Evolutionary conservation across 2,113 vertebrate species (phyloP).

Genomic region (Peromyscus californicus): DNA sequence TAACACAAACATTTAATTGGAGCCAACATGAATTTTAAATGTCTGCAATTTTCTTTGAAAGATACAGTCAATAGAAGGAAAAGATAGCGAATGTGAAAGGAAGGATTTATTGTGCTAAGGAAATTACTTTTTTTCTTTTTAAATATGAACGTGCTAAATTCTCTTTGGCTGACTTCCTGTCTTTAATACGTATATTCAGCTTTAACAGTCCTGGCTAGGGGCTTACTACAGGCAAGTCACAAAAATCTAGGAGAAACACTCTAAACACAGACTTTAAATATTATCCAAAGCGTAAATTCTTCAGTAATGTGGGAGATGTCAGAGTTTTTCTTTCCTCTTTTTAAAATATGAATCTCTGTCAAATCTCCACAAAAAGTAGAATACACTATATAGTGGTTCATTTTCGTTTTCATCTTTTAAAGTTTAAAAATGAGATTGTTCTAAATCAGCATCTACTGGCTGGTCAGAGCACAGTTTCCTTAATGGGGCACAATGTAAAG

Average conservation of each 20-base stretch:
- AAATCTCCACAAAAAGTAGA: not conserved
- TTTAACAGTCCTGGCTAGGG: slow-evolving; percentile 14
- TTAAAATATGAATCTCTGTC: not conserved
- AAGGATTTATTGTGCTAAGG: slow-evolving; percentile 73
- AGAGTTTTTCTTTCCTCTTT: not conserved
- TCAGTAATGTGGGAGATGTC: slow-evolving; percentile 15
- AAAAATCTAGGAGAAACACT: slow-evolving; percentile 30
- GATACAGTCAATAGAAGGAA: slow-evolving; percentile 78
- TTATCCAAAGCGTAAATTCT: slow-evolving; percentile 16
- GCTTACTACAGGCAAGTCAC: not conserved
- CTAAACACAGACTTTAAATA: slow-evolving; percentile 20
- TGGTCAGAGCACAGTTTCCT: slow-evolving; percentile 13
- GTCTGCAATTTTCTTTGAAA: slow-evolving; percentile 71
- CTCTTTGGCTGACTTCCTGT: slow-evolving; percentile 65
- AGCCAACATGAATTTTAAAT: slow-evolving; percentile 78
- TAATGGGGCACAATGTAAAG: not conserved
- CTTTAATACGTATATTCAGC: slow-evolving; percentile 75
- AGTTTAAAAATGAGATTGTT: not conserved
- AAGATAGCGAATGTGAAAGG: slow-evolving; percentile 61
- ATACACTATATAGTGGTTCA: not conserved
- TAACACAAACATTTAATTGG: slow-evolving; percentile 76
- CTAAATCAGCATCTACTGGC: not conserved
- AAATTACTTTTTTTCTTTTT: slow-evolving; percentile 68
- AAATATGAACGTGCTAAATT: slow-evolving; percentile 70
- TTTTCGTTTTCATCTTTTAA: slow-evolving; percentile 26